Evolutionary conservation across 2,113 vertebrate species (phyloP).

Genomic region (Lanius ludovicianus): DNA sequence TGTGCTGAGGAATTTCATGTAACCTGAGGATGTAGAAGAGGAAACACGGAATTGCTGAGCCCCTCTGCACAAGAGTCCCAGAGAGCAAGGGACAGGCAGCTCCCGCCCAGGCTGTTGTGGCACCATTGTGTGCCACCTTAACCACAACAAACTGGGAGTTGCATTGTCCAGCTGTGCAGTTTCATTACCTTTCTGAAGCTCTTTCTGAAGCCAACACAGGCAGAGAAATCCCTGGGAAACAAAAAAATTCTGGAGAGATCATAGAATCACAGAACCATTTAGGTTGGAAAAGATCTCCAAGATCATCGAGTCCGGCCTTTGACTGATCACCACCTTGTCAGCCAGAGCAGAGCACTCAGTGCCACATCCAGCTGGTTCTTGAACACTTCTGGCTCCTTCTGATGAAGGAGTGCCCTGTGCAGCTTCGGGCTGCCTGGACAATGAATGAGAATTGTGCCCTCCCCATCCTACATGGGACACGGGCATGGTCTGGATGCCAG

Average conservation of each 20-base stretch:
- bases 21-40: rapidly evolving
- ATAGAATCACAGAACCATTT: not conserved
- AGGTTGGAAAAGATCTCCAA: not conserved
- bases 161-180: not conserved
- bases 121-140: not conserved
- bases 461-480: not conserved
- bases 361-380: not conserved
- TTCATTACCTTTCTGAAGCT: not conserved
- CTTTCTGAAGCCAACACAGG: not conserved
- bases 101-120: not conserved
- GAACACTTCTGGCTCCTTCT: not conserved
- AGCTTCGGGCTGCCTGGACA: rapidly evolving
- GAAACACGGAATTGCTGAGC: not conserved
- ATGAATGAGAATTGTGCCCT: not conserved
- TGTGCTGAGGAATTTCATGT: not conserved
- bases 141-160: not conserved
- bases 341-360: not conserved
- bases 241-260: not conserved
- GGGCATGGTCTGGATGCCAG: not conserved
- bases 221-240: not conserved
- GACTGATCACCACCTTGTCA: not conserved
- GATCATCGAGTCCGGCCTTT: not conserved
- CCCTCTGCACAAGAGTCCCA: not conserved
- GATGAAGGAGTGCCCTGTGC: not conserved
- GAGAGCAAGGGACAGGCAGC: not conserved